These are phyloP conservation scores for Galerucella nymphaeae DNA, from an alignment of 2,888 invertebrate genomes.

Conservation along the genomic window DNA sequence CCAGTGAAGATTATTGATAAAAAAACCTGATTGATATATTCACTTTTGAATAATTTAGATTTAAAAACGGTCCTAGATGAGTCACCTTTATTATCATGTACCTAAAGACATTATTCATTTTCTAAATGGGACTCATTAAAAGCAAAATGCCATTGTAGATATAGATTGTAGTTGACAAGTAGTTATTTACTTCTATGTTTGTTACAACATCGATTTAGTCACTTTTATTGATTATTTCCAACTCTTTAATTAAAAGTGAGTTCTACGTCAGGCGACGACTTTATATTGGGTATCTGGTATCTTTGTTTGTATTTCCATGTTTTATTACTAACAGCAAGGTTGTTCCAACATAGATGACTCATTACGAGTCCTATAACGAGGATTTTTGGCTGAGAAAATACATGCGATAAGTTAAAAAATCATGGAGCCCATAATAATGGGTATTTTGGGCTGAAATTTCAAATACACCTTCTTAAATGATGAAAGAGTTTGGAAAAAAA, in stretches of 20 bases:
- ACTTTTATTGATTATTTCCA: background rate
- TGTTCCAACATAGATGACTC: too few relatives aligned
- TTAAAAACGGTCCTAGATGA: too few relatives aligned
- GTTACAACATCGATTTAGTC: background rate
- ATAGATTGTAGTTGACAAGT: background rate
- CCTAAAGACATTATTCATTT: background rate
- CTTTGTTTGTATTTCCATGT: conserved; percentile 3
- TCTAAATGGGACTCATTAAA: background rate
- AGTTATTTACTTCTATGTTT: background rate
- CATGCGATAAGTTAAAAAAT: too few relatives aligned
- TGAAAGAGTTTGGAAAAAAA: too few relatives aligned
- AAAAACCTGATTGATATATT: too few relatives aligned
- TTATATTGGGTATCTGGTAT: conserved; percentile 3
- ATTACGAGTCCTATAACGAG: too few relatives aligned
- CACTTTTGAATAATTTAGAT: background rate
- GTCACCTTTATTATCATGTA: too few relatives aligned
- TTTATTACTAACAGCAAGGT: background rate
- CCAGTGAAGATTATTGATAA: too few relatives aligned
- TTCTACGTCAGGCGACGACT: background rate
- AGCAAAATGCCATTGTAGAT: background rate
- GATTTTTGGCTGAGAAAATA: too few relatives aligned
- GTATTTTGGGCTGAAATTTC: too few relatives aligned
- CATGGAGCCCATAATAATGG: too few relatives aligned
- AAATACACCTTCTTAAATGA: too few relatives aligned
- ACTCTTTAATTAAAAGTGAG: conserved; percentile 2